phyloP scores from a whole-genome alignment of 2,797 vertebrate genomes.

The Acrossocheilus fasciatus region DNA sequence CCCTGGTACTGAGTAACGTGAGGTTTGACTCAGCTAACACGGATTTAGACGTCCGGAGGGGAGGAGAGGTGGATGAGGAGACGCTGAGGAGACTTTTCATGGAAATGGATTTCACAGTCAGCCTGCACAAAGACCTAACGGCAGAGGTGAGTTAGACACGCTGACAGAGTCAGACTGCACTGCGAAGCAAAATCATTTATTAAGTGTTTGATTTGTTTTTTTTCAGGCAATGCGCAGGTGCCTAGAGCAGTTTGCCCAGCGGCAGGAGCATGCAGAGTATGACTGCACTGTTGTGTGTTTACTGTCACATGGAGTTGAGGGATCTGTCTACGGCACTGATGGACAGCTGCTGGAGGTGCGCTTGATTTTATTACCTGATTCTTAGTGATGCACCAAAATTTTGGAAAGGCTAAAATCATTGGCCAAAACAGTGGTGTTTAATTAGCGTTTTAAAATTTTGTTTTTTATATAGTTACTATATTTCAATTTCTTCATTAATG shows the following conservation, averaged over 20 bases:
- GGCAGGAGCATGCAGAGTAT: conserved; percentile 75
- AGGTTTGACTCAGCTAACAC: conserved; percentile 80
- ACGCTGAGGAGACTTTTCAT: conserved; percentile 87
- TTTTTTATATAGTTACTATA: background rate
- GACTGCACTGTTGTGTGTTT: conserved; percentile 92
- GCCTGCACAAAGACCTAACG: conserved; percentile 81
- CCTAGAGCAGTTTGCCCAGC: conserved; percentile 83
- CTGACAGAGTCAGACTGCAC: background rate
- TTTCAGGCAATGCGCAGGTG: conserved; percentile 85
- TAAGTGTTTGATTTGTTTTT: background rate
- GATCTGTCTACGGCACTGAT: conserved; percentile 91
- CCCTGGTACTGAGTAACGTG: conserved; percentile 92
- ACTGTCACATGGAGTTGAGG: conserved; percentile 94
- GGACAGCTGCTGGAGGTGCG: conserved; percentile 88
- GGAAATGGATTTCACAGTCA: conserved; percentile 87
- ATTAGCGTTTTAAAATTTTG: no score
- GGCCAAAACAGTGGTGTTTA: no score
- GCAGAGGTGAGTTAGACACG: conserved; percentile 78
- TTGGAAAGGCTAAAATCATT: background rate
- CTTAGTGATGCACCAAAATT: background rate
- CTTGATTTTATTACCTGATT: background rate
- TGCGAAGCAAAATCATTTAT: background rate
- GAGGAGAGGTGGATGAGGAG: conserved; percentile 90
- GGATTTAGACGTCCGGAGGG: conserved; percentile 88
- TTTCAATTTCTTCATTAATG: background rate